Base-by-base conservation (phyloP, 2,888 invertebrate species). In the Drosophila demipolita region DNA sequence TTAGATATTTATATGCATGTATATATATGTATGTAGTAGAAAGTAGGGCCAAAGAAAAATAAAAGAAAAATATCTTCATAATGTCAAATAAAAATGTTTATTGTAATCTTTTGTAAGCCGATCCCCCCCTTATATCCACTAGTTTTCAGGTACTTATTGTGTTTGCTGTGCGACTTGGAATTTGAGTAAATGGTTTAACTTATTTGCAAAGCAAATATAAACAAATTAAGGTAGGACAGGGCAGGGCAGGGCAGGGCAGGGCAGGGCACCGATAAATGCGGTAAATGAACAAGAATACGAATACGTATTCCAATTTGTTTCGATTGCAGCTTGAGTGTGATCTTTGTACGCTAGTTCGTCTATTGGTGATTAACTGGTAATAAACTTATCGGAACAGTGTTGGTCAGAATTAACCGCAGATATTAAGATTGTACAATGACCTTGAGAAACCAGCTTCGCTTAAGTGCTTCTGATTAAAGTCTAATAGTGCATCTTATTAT, bases 331-430 rank as follows among this genome's bases (percentile, higher is more conserved):
- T 65, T 54, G 62, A 45, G 17, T 29, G 64, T 17, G 76, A 59
- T 80, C 71, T 62, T 65, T 60, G 59, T n/a, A 75, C 66, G 33
- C 33, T 60, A 20, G 35, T 48, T 55, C 8, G 20, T 50, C 54
- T 38, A 76, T 85, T 84, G 75, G 82, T 82, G 49, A 2, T 53
- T 57, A 66, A 55, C 63, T 71, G 82, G 70, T 79, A 82, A 87
- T 59, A 58, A 49, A 65, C 57, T 15, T 49, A 68, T 53, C 26
- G 38, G 49, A 66, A 66, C 63, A 23, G 26, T 60, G 60, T 63
- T 38, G 33, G 35, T 50, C 65, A 59, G 48, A 59, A 42, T n/a
- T 45, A 15, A 12, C 26, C 38, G 26, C 33, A 52, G n/a, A 29
- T 40, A 57, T 54, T 58, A 17, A n/a, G 52, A 33, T 53, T 49